Evolutionary conservation across 2,113 vertebrate genomes (phyloP), one percentile per base, ranked within the genome.

Genomic region (Rhegmatorhina hoffmannsi): DNA sequence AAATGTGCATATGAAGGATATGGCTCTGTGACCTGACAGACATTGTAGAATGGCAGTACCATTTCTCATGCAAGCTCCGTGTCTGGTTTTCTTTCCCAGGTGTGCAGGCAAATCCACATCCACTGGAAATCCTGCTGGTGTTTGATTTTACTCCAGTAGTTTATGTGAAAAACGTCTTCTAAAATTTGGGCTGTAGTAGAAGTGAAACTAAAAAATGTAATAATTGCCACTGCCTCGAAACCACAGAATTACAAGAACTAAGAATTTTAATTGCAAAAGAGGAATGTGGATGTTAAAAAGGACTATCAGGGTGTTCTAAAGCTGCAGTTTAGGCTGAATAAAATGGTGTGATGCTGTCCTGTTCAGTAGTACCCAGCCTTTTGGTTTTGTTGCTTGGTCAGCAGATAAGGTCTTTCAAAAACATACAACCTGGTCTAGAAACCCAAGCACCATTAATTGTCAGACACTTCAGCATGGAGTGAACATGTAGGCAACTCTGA

Each of bases 151-250:
- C 31, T 49, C 52, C 59, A 33, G 8, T 33, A 76, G 49, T 4
- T 0, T 24, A n/a, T 10, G 2, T 0, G 0, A 49, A 56, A 58
- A 63, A 38, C 1, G 9, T 38, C 49, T 59, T 68, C 21, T 36
- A n/a, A 75, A 64, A 26, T 58, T 16, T 5, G 20, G 28, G 43
- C 52, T 21, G 56, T n/a, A 50, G 56, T 26, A 82, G 56, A 59
- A 64, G 10, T 23, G 23, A 82, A 82, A 52, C 72, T 77, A 13
- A 47, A 64, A 87, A 70, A 58, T 8, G 24, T 14, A 87, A 68
- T 23, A 62, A 11, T 49, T 87, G 49, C 43, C 36, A 21, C 26
- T 13, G n/a, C 28, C 28, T 18, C 13, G 31, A 29, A 43, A n/a
- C 28, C 33, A 50, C 56, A 64, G 11, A n/a, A 31, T 26, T 23